phyloP scores from a whole-genome alignment of 2,113 vertebrate species.

The Columba livia region DNA sequence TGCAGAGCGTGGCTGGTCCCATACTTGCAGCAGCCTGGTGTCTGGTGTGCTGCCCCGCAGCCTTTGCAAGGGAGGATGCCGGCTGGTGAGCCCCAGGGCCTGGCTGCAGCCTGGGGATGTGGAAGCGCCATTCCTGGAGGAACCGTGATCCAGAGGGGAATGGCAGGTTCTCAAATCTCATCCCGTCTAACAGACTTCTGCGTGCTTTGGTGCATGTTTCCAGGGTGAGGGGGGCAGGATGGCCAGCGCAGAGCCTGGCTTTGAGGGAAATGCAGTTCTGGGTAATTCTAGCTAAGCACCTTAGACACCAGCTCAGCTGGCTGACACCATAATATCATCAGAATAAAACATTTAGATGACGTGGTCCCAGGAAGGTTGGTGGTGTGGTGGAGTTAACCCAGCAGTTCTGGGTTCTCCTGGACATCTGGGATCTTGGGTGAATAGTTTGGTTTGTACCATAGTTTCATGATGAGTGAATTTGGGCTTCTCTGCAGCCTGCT shows the following conservation, averaged over 20 bases:
- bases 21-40: background rate
- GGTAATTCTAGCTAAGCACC: slow-evolving; percentile 39
- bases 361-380: background rate
- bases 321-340: background rate
- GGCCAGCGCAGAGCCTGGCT: background rate
- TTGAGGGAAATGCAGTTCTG: background rate
- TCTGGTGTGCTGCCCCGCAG: background rate
- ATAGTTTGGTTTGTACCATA: background rate
- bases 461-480: background rate
- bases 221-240: background rate
- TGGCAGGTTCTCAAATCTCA: background rate
- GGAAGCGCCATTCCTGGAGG: background rate
- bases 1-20: background rate
- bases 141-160: background rate
- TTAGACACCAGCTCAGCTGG: slow-evolving; percentile 18
- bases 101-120: background rate
- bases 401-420: background rate
- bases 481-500: background rate
- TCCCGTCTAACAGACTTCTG: background rate
- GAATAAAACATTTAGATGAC: slow-evolving; percentile 43
- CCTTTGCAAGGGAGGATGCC: background rate
- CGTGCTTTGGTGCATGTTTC: background rate
- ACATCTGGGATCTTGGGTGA: background rate
- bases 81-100: background rate
- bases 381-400: background rate